Conservation (phyloP, 2,113 vertebrate species). For the Nothoprocta pentlandii region DNA sequence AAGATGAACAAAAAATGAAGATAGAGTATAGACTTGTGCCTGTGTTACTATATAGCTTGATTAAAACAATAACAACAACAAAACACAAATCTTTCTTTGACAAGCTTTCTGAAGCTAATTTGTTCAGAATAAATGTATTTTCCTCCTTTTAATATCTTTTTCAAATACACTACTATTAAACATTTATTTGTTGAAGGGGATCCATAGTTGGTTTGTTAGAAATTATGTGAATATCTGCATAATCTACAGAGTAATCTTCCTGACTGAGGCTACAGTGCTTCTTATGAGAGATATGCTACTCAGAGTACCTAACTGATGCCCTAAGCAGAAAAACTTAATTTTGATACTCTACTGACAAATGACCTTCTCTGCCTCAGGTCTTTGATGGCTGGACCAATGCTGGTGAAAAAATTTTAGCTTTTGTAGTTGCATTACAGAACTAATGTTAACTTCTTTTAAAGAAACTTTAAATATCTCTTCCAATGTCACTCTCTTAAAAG, state of each 20-base stretch:
- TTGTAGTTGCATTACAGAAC: rapidly evolving
- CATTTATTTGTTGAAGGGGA: neutral
- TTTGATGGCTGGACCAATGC: neutral
- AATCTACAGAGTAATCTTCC: neutral
- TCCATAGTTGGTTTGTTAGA: neutral
- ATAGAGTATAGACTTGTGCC: neutral
- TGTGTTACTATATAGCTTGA: neutral
- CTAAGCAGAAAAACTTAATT: neutral
- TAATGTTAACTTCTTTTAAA: neutral
- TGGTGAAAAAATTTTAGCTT: neutral
- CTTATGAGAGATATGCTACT: neutral
- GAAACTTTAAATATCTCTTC: neutral
- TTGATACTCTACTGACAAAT: neutral
- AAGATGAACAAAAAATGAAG: neutral
- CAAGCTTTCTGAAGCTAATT: neutral
- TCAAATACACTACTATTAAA: neutral
- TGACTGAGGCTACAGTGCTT: neutral
- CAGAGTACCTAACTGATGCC: neutral
- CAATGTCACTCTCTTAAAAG: rapidly evolving
- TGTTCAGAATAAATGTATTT: neutral
- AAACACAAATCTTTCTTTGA: neutral
- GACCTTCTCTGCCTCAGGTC: neutral
- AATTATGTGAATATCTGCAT: neutral
- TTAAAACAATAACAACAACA: neutral
- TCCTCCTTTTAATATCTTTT: neutral